These are phyloP conservation scores for Peucedramus taeniatus DNA, from an alignment of 2,113 vertebrate species.

Conservation along the genomic window DNA sequence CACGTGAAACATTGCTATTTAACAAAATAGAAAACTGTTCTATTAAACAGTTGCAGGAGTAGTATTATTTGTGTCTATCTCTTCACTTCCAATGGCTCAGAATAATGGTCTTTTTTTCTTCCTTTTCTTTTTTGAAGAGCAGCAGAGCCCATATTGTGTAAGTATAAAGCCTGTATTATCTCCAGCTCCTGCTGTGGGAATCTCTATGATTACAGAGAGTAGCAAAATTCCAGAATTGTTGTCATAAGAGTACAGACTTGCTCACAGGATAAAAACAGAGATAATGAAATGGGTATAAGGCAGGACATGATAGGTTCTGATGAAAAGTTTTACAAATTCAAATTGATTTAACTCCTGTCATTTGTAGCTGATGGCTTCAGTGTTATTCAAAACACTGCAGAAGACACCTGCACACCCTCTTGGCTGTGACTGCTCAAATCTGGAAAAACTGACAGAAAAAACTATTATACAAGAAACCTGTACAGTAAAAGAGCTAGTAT, in stretches of 20 bases:
- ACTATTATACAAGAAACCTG: not conserved
- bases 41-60: not conserved
- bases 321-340: not conserved
- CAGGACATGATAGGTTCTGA: not conserved
- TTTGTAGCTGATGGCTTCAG: not conserved
- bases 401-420: not conserved
- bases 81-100: not conserved
- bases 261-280: not conserved
- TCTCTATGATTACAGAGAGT: not conserved
- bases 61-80: not conserved
- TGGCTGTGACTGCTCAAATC: not conserved
- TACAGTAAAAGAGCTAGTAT: not conserved
- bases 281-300: not conserved
- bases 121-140: not conserved
- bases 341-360: not conserved
- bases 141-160: not conserved
- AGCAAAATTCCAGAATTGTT: not conserved
- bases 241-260: not conserved
- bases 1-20: not conserved
- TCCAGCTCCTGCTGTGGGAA: not conserved
- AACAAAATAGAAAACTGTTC: not conserved
- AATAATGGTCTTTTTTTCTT: not conserved
- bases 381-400: not conserved
- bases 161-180: not conserved
- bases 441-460: not conserved